These are phyloP conservation scores for Heliconius melpomene DNA, from an alignment of 1,140 invertebrate species.

Conservation along the genomic window DNA sequence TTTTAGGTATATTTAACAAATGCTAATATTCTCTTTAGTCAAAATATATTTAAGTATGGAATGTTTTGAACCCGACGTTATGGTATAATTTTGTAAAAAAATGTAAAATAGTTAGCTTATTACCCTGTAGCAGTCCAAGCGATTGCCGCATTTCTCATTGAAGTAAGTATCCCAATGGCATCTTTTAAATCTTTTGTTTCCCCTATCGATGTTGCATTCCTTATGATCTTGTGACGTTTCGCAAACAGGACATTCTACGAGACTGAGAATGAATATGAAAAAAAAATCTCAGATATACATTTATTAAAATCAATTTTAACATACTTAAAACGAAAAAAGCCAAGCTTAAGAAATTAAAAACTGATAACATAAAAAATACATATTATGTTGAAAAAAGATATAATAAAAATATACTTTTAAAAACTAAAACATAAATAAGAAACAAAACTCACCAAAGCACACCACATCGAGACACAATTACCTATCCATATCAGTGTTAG, in stretches of 20 bases:
- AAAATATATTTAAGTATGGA: neutral
- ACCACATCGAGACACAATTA: slow-evolving; percentile 50
- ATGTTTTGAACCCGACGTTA: neutral
- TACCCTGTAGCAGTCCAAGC: slow-evolving; percentile 67
- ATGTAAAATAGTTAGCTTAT: slow-evolving; percentile 15
- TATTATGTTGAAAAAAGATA: neutral
- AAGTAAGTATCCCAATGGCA: slow-evolving; percentile 60
- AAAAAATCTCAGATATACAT: neutral
- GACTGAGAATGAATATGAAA: neutral
- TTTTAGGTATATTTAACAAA: neutral
- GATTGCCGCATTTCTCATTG: slow-evolving; percentile 64
- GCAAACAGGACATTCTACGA: slow-evolving; percentile 34
- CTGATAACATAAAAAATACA: neutral
- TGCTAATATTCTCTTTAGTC: slow-evolving; percentile 2
- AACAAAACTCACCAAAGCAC: slow-evolving; percentile 37
- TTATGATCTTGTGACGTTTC: slow-evolving; percentile 45
- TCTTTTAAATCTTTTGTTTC: slow-evolving; percentile 59
- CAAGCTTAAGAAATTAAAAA: neutral
- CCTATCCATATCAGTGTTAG: slow-evolving; percentile 46
- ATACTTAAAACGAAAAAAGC: too few relatives aligned
- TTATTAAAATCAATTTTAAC: too few relatives aligned
- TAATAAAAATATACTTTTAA: neutral
- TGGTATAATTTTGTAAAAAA: neutral
- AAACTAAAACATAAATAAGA: neutral
- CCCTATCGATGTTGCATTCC: slow-evolving; percentile 54